A percentile compares a stretch with the other conserved stretches of the same genome.
Conservation (phyloP, 2,113 vertebrate species). For the Hippocampus barbouri region DNA sequence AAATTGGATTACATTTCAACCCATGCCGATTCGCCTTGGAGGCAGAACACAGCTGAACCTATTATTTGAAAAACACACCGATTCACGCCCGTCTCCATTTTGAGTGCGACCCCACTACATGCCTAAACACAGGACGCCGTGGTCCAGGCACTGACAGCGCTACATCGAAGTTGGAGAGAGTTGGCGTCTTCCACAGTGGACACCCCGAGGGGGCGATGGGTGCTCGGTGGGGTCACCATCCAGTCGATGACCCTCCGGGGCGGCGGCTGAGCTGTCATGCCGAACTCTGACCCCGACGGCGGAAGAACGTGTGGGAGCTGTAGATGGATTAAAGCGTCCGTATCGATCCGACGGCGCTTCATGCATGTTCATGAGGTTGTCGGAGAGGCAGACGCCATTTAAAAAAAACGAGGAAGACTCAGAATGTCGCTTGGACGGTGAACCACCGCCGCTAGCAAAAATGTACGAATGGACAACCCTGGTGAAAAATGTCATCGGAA, state of each 20-base stretch:
- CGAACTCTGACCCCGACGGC: not conserved
- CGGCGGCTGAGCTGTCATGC: not conserved
- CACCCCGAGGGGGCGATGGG: not conserved
- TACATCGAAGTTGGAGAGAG: not conserved
- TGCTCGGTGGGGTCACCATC: not conserved
- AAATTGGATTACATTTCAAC: conserved; percentile 18
- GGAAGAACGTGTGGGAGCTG: not conserved
- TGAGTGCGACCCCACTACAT: too few species aligned
- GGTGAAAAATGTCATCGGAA: not conserved
- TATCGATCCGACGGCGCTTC: not conserved
- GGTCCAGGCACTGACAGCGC: not conserved
- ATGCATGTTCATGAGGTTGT: conserved; percentile 7
- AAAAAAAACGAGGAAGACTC: not conserved
- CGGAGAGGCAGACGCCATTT: not conserved
- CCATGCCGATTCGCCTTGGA: not conserved
- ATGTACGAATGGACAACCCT: not conserved
- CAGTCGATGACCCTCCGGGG: not conserved
- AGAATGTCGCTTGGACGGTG: not conserved
- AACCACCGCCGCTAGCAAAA: not conserved
- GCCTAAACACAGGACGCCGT: too few species aligned
- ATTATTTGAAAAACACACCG: not conserved
- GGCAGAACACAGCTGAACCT: not conserved
- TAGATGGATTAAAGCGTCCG: not conserved
- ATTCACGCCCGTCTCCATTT: not conserved
- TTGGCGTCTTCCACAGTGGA: not conserved